Percentiles rank a stretch among this genome's conserved stretches.
Evolutionary conservation across 1,140 invertebrate genomes (phyloP).

Genomic region (Oscheius sp.): DNA sequence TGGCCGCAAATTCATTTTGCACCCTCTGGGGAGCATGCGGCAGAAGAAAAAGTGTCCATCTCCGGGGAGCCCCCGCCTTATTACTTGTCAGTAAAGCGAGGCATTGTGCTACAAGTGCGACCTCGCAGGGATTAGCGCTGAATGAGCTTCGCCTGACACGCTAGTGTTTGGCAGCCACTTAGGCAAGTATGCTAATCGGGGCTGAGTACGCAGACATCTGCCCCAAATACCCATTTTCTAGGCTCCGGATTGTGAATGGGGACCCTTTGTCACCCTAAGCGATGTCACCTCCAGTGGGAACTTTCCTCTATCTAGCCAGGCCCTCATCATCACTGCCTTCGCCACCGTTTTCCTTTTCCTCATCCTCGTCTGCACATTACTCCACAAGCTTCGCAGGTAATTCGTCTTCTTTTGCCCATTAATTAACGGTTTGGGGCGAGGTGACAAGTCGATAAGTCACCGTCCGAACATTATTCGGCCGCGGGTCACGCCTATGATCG

Average conservation of each 20-base stretch:
- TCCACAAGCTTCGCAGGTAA: constrained; percentile 1
- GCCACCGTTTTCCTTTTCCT: background rate
- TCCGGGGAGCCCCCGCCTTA: background rate
- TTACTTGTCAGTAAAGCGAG: background rate
- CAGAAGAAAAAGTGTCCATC: constrained; percentile 1
- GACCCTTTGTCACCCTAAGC: background rate
- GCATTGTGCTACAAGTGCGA: background rate
- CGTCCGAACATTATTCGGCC: background rate
- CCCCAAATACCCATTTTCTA: constrained; percentile 2
- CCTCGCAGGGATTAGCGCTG: background rate
- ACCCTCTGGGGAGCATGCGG: background rate
- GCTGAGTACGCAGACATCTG: background rate
- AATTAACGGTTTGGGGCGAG: background rate
- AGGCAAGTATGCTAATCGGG: constrained; percentile 8
- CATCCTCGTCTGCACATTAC: background rate
- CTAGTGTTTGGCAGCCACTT: constrained; percentile 6
- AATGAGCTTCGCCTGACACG: background rate
- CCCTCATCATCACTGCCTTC: background rate
- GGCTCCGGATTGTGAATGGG: constrained; percentile 9
- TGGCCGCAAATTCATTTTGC: background rate
- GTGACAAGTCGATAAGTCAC: constrained; percentile 11
- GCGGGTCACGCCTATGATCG: background rate
- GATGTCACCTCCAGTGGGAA: background rate
- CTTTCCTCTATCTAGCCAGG: background rate
- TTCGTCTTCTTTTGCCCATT: background rate